These are phyloP conservation scores for Drosophila heteroneura DNA, from an alignment of 2,888 invertebrate species.

Conservation along the genomic window DNA sequence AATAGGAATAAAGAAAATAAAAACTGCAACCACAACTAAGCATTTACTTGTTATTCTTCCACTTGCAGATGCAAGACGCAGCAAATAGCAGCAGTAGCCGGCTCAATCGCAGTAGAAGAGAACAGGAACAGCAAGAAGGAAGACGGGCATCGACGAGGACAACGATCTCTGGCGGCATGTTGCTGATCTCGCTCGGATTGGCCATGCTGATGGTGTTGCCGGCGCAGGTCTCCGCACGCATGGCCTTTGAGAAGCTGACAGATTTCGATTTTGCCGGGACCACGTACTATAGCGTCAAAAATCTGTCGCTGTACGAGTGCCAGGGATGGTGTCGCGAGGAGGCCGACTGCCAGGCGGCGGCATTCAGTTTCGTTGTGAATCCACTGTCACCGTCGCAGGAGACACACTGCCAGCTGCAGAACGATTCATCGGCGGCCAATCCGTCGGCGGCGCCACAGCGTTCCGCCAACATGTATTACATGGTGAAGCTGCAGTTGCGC, in stretches of 20 bases:
- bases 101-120: slow-evolving; percentile 24
- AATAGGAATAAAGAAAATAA: background rate
- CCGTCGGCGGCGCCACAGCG: slow-evolving; percentile 93
- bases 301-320: slow-evolving; percentile 96
- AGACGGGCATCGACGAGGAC: slow-evolving; percentile 14
- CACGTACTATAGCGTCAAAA: slow-evolving; percentile 96
- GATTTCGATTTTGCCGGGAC: slow-evolving; percentile 96
- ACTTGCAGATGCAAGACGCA: slow-evolving; percentile 53
- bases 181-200: slow-evolving; percentile 37
- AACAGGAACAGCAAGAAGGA: slow-evolving; percentile 20
- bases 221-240: slow-evolving; percentile 87
- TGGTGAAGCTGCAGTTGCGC: slow-evolving; percentile 94
- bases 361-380: slow-evolving; percentile 97
- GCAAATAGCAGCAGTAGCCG: slow-evolving; percentile 33
- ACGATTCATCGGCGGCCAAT: slow-evolving; percentile 96
- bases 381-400: slow-evolving; percentile 96
- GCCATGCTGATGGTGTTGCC: slow-evolving; percentile 55
- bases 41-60: background rate
- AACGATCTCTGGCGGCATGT: slow-evolving; percentile 32
- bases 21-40: slow-evolving; percentile 6
- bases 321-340: slow-evolving; percentile 98
- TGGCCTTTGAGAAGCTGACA: slow-evolving; percentile 96
- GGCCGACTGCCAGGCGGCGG: slow-evolving; percentile 95
- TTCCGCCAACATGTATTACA: slow-evolving; percentile 96
- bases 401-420: slow-evolving; percentile 95